Percentiles rank a stretch among this genome's conserved stretches.
These are phyloP conservation scores for Chaetops frenatus DNA, from an alignment of 2,113 vertebrate genomes.

Conservation along the genomic window DNA sequence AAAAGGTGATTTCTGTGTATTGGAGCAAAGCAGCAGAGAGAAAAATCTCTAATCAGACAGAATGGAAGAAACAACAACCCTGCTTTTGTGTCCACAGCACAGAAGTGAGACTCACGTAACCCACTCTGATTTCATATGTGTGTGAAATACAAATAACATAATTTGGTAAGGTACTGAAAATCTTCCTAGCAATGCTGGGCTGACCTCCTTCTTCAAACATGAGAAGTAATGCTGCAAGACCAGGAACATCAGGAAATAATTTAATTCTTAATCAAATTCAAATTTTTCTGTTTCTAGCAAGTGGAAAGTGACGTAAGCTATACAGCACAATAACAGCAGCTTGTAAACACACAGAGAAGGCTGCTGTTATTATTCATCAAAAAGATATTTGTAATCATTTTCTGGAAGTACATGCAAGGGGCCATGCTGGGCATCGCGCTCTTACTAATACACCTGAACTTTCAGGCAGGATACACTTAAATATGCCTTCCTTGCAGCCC, in stretches of 20 bases:
- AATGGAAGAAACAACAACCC: neutral
- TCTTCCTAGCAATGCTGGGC: neutral
- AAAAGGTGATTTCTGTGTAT: constrained; percentile 15
- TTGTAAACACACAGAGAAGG: neutral
- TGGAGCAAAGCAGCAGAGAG: neutral
- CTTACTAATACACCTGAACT: neutral
- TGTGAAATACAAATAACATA: neutral
- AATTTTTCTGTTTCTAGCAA: neutral
- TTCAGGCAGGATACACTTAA: neutral
- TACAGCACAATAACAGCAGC: neutral
- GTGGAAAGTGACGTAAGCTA: accelerated
- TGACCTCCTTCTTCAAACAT: neutral
- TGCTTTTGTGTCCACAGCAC: neutral
- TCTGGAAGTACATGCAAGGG: neutral
- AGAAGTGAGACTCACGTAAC: neutral
- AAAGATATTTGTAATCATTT: neutral
- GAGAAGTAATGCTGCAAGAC: neutral
- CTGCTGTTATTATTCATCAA: neutral
- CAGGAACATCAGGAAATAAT: neutral
- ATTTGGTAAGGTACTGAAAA: neutral
- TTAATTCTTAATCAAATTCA: neutral
- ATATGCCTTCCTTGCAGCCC: neutral
- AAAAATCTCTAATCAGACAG: neutral
- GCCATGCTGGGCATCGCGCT: neutral
- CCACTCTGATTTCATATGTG: neutral